A percentile compares a stretch with the other conserved stretches of the same genome.
phyloP scores from a whole-genome alignment of 1,140 invertebrate species.

The Danaus melanippus region DNA sequence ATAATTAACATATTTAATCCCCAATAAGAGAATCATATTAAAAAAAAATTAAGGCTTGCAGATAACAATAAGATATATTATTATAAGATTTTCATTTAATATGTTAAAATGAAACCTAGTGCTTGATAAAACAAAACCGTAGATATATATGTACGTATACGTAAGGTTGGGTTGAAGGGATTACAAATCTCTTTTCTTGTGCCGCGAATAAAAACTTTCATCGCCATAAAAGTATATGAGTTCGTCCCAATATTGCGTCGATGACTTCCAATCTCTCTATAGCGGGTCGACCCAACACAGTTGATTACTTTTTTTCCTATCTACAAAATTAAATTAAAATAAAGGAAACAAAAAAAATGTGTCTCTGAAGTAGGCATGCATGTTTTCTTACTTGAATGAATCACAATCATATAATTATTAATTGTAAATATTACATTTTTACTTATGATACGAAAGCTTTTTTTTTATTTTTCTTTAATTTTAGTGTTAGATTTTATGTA shows the following conservation, averaged over 20 bases:
- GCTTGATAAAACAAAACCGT: too few species aligned
- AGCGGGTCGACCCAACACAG: slow-evolving; percentile 59
- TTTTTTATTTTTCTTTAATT: too few species aligned
- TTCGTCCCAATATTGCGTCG: slow-evolving; percentile 63
- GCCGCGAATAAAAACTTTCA: slow-evolving; percentile 61
- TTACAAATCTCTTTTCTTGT: slow-evolving; percentile 53
- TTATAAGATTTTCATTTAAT: too few species aligned
- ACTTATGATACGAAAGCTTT: not conserved
- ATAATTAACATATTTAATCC: too few species aligned
- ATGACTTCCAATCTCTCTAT: slow-evolving; percentile 66
- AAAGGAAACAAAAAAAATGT: slow-evolving; percentile 57
- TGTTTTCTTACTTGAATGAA: not conserved
- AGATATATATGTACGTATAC: too few species aligned
- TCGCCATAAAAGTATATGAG: slow-evolving; percentile 65
- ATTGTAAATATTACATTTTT: slow-evolving; percentile 4
- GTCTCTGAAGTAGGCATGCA: slow-evolving; percentile 31
- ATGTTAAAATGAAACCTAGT: too few species aligned
- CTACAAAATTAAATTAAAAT: slow-evolving; percentile 68
- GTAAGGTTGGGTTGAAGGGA: slow-evolving; percentile 17
- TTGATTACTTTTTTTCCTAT: slow-evolving; percentile 66
- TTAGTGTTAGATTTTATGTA: too few species aligned
- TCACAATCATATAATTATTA: not conserved
- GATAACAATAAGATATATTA: too few species aligned
- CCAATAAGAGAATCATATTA: too few species aligned
- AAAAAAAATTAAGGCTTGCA: too few species aligned